Evolutionary conservation across 2,888 invertebrate species (phyloP), one percentile per base, ranked within the genome.

Genomic region (Hetaerina titia): DNA sequence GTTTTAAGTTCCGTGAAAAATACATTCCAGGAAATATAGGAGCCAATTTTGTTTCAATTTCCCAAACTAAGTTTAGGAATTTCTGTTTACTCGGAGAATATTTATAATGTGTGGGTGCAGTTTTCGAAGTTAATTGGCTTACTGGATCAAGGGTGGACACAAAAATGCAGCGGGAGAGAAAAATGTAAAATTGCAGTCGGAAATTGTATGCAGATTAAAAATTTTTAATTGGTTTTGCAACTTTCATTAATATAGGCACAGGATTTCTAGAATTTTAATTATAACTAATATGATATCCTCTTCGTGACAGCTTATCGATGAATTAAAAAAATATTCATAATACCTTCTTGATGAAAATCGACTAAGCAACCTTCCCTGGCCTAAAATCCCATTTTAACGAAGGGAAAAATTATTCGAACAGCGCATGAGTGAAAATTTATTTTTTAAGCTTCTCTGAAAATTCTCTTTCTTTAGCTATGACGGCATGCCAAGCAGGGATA

Each of bases 331-430:
- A 81, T 8, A n/a, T n/a, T 69, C 19, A 45, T 58, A 57, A 89
- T 56, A 11, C 8, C 69, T 92, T 92, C 69, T 69, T 74, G 45
- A 57, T 56, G 45, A 56, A 25, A 56, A 31, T 57, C 90, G 22
- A 56, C 92, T 56, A 45, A 17, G 56, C 22, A 19, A n/a, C 69
- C 22, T 69, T 17, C 69, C 63, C 64, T 69, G 11, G 56, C 31
- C 63, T 69, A 69, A 92, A 92, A 92, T 92, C 92, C 69, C 69
- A 69, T 92, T 92, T 92, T 92, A 92, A 92, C 69, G 92, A 92
- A 92, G 69, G n/a, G 92, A 69, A 69, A n/a, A n/a, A 69, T 0
- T 64, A 22, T 56, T 11, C 22, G 13, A n/a, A 31, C 81, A 9
- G 17, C 74, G 69, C 22, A 56, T n/a, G 92, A 69, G 19, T 25